Evolutionary conservation across 2,113 vertebrate genomes (phyloP).

Genomic region (Verasper variegatus): DNA sequence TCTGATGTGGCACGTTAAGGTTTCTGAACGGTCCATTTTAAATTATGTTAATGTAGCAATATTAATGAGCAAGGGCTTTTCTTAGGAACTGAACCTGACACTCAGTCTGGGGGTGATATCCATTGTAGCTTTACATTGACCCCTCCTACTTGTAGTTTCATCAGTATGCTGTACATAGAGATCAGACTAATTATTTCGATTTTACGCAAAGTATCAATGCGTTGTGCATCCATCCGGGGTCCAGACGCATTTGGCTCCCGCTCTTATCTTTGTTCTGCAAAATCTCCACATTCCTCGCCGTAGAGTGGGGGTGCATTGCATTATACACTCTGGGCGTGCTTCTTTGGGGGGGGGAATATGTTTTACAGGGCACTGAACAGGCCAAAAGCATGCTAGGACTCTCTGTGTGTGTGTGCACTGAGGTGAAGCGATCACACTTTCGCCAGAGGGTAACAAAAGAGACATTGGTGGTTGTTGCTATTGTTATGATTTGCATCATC

Average conservation of each 20-base stretch:
- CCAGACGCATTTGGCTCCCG: conserved; percentile 31
- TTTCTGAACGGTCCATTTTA: conserved; percentile 69
- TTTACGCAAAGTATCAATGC: conserved; percentile 14
- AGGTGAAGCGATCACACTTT: conserved; percentile 38
- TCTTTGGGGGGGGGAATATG: conserved; percentile 21
- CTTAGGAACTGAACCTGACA: conserved; percentile 75
- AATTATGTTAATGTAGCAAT: conserved; percentile 86
- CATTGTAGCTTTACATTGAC: conserved; percentile 79
- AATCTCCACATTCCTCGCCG: conserved; percentile 4
- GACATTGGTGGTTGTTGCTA: conserved; percentile 55
- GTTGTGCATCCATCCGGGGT: conserved; percentile 30
- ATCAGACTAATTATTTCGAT: conserved; percentile 31
- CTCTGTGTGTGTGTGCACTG: conserved; percentile 40
- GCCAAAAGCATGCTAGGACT: conserved; percentile 37
- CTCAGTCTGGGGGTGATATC: conserved; percentile 62
- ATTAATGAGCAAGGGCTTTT: conserved; percentile 86
- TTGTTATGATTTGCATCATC: conserved; percentile 65
- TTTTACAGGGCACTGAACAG: conserved; percentile 57
- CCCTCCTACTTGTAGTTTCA: conserved; percentile 59
- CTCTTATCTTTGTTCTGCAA: conserved; percentile 27
- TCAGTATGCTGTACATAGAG: conserved; percentile 55
- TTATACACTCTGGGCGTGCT: conserved; percentile 43
- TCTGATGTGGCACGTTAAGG: conserved; percentile 60
- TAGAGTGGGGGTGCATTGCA: conserved; percentile 22
- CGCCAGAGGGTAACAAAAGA: conserved; percentile 35